These are phyloP conservation scores for Theristicus caerulescens DNA, from an alignment of 2,113 vertebrate genomes.

Conservation along the genomic window DNA sequence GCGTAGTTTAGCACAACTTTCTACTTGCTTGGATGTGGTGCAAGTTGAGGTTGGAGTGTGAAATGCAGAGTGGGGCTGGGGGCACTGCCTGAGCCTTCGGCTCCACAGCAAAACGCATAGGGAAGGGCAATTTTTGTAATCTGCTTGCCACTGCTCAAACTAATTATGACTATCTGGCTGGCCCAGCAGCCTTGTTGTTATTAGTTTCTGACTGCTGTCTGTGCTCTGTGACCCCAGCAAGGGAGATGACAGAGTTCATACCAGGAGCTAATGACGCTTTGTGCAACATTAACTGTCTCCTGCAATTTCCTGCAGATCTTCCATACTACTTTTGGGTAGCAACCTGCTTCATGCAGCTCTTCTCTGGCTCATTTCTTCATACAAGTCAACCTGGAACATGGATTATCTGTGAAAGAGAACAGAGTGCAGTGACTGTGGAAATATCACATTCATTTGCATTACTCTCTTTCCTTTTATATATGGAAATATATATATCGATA, in stretches of 20 bases:
- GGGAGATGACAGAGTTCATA: neutral
- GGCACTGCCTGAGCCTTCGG: neutral
- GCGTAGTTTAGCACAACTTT: slow-evolving; percentile 1
- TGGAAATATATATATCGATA: fast-evolving
- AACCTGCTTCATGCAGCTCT: neutral
- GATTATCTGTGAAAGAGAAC: neutral
- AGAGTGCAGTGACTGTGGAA: neutral
- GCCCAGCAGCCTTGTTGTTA: neutral
- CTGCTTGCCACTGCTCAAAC: neutral
- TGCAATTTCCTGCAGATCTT: slow-evolving; percentile 15
- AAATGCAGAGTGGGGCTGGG: neutral
- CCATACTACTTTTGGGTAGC: neutral
- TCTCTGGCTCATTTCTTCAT: slow-evolving; percentile 18
- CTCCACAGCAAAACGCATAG: neutral
- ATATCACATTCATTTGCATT: neutral
- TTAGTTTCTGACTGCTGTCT: slow-evolving; percentile 8
- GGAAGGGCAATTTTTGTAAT: neutral
- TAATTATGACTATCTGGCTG: neutral
- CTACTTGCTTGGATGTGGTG: neutral
- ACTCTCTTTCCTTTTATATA: neutral
- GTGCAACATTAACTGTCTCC: slow-evolving; percentile 28
- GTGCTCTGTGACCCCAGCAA: neutral
- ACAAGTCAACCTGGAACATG: neutral
- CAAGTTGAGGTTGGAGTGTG: neutral
- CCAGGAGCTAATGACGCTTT: slow-evolving; percentile 16